Evolutionary conservation across 2,113 vertebrate species (phyloP).

Genomic region (Rallus limicola): DNA sequence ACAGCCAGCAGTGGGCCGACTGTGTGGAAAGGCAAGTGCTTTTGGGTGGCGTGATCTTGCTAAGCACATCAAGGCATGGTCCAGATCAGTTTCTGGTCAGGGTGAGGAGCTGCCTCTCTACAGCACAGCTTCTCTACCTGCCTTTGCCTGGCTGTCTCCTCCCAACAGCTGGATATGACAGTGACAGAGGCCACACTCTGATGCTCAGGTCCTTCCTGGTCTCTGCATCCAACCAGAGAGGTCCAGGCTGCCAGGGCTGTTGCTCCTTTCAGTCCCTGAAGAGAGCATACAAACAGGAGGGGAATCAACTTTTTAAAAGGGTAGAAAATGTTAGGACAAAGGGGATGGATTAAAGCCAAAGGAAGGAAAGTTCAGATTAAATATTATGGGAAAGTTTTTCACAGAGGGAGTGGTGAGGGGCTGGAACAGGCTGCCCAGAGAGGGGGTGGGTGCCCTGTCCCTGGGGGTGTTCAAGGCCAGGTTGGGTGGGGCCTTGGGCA

Average conservation of each 20-base stretch:
- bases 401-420: no score
- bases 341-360: no score
- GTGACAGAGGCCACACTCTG: background rate
- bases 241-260: background rate
- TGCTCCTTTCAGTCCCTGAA: background rate
- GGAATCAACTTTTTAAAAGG: no score
- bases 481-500: no score
- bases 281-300: no score
- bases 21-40: fast-evolving
- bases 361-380: no score
- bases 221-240: background rate
- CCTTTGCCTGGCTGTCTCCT: background rate
- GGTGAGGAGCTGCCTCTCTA: background rate
- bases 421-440: no score
- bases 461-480: no score
- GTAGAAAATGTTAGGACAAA: no score
- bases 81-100: background rate
- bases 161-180: background rate
- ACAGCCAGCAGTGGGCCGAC: background rate
- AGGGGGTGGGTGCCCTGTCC: no score
- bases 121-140: fast-evolving
- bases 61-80: background rate
- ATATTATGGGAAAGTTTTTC: no score
- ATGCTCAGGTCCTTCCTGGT: background rate
- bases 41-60: background rate